Evolutionary conservation across 2,113 vertebrate genomes (phyloP), one percentile per base, ranked within the genome.

Genomic region (Rhynchopsitta pachyrhyncha): DNA sequence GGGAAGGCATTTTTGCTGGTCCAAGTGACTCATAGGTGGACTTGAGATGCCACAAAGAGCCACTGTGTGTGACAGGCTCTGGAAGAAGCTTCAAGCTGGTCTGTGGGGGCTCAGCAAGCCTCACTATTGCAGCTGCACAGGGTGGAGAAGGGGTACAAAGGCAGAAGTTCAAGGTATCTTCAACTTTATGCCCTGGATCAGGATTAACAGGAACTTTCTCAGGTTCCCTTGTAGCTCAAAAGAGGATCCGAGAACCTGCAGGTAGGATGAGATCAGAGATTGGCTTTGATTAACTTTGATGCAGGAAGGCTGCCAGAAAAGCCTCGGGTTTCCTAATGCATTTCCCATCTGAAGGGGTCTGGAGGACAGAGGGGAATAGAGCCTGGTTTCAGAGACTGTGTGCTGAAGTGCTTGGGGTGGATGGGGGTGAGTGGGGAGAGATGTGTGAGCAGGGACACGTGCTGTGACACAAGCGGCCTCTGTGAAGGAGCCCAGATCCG

Each of bases 61-160:
- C 4, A 3, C 53, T 22, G 39, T 37, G 3, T 11, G 31, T 20
- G 53, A 8, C 17, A 37, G 4, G 3, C 60, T 57, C 24, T 2
- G 11, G 17, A 46, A 53, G 59, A 49, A 76, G 73, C 68, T 17
- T 60, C 3, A 9, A 3, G 11, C 8, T 0, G 16, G 15, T 2
- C 46, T 20, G 11, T 2, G 63, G 62, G 59, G 60, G 55, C 73
- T 66, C 1, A 0, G 47, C 20, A 37, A 25, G 16, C 27, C 64
- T 62, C 23, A 16, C 37, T 27, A 0, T 46, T 3, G 0, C 1
- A 5, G 9, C 39, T 52, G 31, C 3, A 2, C 39, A 24, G 39
- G 53, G 10, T 12, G 60, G 70, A 2, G 11, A 68, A 67, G 27
- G 13, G 10, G 41, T 7, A 46, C 29, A 11, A 22, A 64, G 31